Base-by-base conservation (phyloP, 2,113 vertebrate species). In the Elanus axillaris region DNA sequence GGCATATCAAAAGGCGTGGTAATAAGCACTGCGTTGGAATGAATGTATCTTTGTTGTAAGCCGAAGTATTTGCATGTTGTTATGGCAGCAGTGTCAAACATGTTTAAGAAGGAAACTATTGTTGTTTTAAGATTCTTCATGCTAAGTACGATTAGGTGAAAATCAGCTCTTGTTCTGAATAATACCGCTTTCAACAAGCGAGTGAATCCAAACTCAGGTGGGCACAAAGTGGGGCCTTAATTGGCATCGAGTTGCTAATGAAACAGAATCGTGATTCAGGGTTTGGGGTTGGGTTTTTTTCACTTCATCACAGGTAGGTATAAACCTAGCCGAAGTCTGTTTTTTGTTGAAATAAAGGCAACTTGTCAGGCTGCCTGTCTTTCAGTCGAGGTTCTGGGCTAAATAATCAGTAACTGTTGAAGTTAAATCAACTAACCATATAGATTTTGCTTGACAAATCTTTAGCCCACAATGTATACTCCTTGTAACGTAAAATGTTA, bases 31-130 rank as follows among this genome's bases (percentile, higher is more conserved):
- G 48, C 29, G 20, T 18, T 18, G n/a, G 40, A 62, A 88, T 82
- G 31, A 93, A 59, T 71, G 1, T 34, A n/a, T 80, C 79, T 74
- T 95, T 79, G 87, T 88, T 96, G 72, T n/a, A 59, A 64, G 48
- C 59, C 90, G 72, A 74, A 81, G 72, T 86, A 66, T 83, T 82
- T 69, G 56, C 62, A 27, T 79, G 86, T 94, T 95, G 93, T 95
- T 94, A 93, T 82, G 94, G 89, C 74, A 96, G 93, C 93, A 76
- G 42, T 58, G 72, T 83, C 74, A 91, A 87, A 93, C 80, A 4
- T 34, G 27, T 67, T 71, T 74, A 42, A 91, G 84, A 95, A 85
- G 69, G 58, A 82, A 88, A 74, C 91, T 94, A 17, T 79, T 88
- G 80, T 88, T 94, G 60, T 64, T 94, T 55, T 66, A 73, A 34